Percentiles rank a stretch among this genome's conserved stretches.
phyloP scores from a whole-genome alignment of 2,113 vertebrate genomes.

The Colossoma macropomum region DNA sequence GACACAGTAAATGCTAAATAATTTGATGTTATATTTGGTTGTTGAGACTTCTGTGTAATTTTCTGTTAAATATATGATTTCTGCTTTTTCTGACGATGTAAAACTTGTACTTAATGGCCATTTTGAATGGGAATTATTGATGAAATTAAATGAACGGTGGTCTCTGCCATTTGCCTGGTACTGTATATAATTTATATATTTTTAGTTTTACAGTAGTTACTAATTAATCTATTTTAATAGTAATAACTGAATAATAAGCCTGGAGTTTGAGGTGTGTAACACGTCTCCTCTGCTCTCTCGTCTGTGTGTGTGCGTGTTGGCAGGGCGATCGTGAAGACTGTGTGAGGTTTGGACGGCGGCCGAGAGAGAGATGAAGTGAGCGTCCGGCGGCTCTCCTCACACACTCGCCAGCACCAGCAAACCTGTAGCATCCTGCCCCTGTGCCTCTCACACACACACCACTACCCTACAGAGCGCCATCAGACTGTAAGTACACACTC shows the following conservation, averaged over 20 bases:
- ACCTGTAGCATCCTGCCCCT: constrained; percentile 59
- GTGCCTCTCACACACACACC: constrained; percentile 86
- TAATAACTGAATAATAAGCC: background rate
- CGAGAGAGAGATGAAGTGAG: constrained; percentile 91
- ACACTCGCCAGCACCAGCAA: constrained; percentile 56
- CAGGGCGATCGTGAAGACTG: constrained; percentile 82
- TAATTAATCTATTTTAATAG: background rate
- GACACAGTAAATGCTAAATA: too few relatives aligned
- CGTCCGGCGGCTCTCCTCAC: constrained; percentile 41
- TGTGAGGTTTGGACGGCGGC: constrained; percentile 90
- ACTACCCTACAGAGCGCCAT: constrained; percentile 86
- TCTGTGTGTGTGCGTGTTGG: constrained; percentile 43
- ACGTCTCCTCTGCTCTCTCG: background rate
- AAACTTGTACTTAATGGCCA: too few relatives aligned
- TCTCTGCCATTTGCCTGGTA: too few relatives aligned
- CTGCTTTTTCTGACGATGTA: too few relatives aligned
- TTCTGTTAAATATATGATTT: too few relatives aligned
- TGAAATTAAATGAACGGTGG: too few relatives aligned
- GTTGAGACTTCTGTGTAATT: too few relatives aligned
- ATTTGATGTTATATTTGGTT: too few relatives aligned
- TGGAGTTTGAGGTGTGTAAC: background rate
- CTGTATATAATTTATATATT: background rate
- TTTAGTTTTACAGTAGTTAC: background rate
- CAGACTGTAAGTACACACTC: background rate
- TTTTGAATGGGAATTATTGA: too few relatives aligned